These are phyloP conservation scores for Leptestheria dahalacensis DNA, from an alignment of 1,140 invertebrate species.

Conservation along the genomic window DNA sequence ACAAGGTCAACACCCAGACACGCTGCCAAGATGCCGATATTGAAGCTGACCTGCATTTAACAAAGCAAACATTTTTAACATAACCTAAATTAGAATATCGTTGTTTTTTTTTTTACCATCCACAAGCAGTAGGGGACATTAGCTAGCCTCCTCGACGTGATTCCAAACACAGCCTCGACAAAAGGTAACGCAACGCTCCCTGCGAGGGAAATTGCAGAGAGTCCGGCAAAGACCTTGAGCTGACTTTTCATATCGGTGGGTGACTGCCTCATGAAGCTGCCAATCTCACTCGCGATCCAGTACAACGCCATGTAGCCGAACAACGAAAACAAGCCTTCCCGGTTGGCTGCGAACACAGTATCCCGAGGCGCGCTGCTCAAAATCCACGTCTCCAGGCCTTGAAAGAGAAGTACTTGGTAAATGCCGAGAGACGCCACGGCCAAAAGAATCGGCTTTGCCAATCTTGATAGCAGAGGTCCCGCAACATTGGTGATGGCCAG, in stretches of 20 bases:
- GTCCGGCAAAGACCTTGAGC: slow-evolving; percentile 24
- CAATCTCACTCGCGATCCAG: slow-evolving; percentile 51
- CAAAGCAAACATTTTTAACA: neutral
- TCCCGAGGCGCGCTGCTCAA: slow-evolving; percentile 39
- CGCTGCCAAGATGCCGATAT: slow-evolving; percentile 33
- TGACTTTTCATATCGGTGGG: slow-evolving; percentile 26
- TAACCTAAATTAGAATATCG: too few species aligned
- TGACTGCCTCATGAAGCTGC: slow-evolving; percentile 35
- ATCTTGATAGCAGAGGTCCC: slow-evolving; percentile 9
- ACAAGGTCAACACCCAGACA: slow-evolving; percentile 40
- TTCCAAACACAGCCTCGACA: slow-evolving; percentile 33
- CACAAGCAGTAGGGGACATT: slow-evolving; percentile 61
- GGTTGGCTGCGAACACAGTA: slow-evolving; percentile 61
- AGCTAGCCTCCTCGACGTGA: slow-evolving; percentile 48
- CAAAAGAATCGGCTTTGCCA: slow-evolving; percentile 32
- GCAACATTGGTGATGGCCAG: slow-evolving; percentile 59
- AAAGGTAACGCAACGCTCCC: slow-evolving; percentile 33
- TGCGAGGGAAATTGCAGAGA: slow-evolving; percentile 29
- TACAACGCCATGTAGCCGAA: slow-evolving; percentile 73
- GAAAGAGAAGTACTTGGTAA: slow-evolving; percentile 52
- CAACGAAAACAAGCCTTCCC: slow-evolving; percentile 72
- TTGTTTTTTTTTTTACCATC: too few species aligned
- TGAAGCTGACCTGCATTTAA: slow-evolving; percentile 32
- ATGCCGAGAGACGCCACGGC: slow-evolving; percentile 37
- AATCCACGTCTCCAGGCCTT: slow-evolving; percentile 52